Base-by-base conservation (phyloP, 2,888 invertebrate species). In the Drosophila rellima region DNA sequence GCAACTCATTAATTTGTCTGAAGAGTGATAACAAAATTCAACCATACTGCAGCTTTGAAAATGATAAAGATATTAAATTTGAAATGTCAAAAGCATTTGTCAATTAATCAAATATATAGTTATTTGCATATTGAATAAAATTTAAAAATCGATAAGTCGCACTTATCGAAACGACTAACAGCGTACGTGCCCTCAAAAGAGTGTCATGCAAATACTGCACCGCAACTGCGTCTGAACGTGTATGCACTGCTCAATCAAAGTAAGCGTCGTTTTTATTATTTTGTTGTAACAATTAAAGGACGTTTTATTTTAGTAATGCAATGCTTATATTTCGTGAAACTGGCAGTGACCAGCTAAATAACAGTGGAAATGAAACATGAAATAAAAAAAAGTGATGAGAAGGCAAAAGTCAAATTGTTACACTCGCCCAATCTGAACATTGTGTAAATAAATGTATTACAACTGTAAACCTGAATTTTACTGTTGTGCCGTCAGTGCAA, bases 251-350 rank as follows among this genome's bases (percentile, higher is more conserved):
- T 5, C 37, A 42, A 48, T 47, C 60, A 69, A 78, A 76, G 76
- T 65, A 79, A 76, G 76, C 76, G 80, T 76, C 76, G 64, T 79
- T 76, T 74, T 76, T 76, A 75, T 79, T 76, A 65, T 75, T 79
- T 80, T 76, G 80, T 80, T 76, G 76, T 65, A 75, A 76, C 70
- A 75, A 62, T 79, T 68, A 59, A 75, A 65, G 54, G 60, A 76
- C 51, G 35, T 67, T 74, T 57, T 60, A 55, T 56, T 54, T 56
- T 54, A 45, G 76, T 62, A 62, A 76, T 80, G 76, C 70, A 50
- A 79, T 57, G 54, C 44, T 44, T 37, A 52, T 52, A 47, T 44
- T 55, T 55, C 20, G 40, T 33, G 31, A 23, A 47, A 62, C 70
- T 75, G 70, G 61, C 64, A n/a, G 39, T 61, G 80, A 18, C 57